Percentiles rank a stretch among this genome's conserved stretches.
Conservation (phyloP, 2,888 invertebrate species). For the Gnatocerus cornutus region DNA sequence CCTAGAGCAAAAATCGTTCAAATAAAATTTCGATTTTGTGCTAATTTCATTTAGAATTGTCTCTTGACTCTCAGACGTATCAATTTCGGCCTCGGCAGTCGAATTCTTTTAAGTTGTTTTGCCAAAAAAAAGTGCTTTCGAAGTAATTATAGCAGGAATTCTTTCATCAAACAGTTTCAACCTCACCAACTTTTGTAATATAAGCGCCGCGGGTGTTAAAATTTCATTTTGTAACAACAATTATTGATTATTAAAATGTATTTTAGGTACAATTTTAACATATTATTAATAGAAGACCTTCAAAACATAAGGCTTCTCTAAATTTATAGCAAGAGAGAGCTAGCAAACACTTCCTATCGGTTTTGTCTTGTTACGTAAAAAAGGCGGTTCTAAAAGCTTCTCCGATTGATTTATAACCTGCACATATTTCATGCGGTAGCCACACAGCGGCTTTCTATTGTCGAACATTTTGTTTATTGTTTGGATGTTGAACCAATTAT, state of each 20-base stretch:
- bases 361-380: constrained; percentile 37
- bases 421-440: not conserved
- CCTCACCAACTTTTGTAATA: no score
- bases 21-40: no score
- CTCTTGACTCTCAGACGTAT: no score
- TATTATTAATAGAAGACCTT: constrained; percentile 47
- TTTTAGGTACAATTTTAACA: constrained; percentile 35
- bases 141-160: not conserved
- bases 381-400: constrained; percentile 12
- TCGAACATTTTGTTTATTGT: constrained; percentile 36
- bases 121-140: no score
- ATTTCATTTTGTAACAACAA: constrained; percentile 15
- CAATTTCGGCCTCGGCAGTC: no score
- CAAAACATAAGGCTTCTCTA: constrained; percentile 46
- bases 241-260: constrained; percentile 40
- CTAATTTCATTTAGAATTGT: no score
- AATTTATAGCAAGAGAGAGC: constrained; percentile 40
- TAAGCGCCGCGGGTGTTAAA: no score
- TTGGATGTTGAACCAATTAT: constrained; percentile 40
- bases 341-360: constrained; percentile 13
- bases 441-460: constrained; percentile 31
- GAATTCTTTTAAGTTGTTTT: no score
- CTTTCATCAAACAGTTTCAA: not conserved
- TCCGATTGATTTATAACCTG: constrained; percentile 27
- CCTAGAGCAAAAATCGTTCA: no score